Evolutionary conservation across 2,888 invertebrate species (phyloP).

Genomic region (Cantharis rufa): DNA sequence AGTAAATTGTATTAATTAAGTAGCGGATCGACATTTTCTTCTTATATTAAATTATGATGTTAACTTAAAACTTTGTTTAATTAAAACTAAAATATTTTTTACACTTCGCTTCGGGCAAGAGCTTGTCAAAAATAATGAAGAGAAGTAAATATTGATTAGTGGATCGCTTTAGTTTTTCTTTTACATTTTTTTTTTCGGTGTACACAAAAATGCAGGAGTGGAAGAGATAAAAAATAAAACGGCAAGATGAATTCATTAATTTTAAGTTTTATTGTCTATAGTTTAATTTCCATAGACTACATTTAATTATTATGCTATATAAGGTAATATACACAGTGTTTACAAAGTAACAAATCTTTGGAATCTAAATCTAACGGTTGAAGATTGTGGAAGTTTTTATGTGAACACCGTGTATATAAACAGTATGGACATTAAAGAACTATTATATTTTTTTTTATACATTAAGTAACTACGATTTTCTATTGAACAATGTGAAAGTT

Average conservation of each 20-base stretch:
- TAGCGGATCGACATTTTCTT: background rate
- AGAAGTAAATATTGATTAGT: background rate
- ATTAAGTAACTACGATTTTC: slow-evolving; percentile 22
- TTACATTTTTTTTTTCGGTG: background rate
- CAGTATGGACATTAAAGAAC: slow-evolving; percentile 24
- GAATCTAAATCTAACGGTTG: background rate
- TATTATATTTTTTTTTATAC: slow-evolving; percentile 19
- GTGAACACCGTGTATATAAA: slow-evolving; percentile 14
- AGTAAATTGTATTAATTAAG: slow-evolving; percentile 1
- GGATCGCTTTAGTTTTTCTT: background rate
- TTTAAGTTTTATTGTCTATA: slow-evolving; percentile 26
- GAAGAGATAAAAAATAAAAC: background rate
- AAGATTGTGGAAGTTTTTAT: background rate
- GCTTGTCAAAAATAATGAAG: background rate
- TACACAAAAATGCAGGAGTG: background rate
- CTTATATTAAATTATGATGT: background rate
- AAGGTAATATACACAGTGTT: background rate
- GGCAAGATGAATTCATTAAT: background rate
- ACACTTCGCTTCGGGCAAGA: background rate
- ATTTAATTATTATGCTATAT: slow-evolving; percentile 10
- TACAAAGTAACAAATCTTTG: background rate
- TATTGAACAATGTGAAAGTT: slow-evolving; percentile 5
- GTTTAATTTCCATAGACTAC: slow-evolving; percentile 24
- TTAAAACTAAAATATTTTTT: background rate
- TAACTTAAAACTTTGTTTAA: background rate